Evolutionary conservation across 2,797 vertebrate genomes (phyloP), one percentile per base, ranked within the genome.

Genomic region (Spinibarbus caldwelli): DNA sequence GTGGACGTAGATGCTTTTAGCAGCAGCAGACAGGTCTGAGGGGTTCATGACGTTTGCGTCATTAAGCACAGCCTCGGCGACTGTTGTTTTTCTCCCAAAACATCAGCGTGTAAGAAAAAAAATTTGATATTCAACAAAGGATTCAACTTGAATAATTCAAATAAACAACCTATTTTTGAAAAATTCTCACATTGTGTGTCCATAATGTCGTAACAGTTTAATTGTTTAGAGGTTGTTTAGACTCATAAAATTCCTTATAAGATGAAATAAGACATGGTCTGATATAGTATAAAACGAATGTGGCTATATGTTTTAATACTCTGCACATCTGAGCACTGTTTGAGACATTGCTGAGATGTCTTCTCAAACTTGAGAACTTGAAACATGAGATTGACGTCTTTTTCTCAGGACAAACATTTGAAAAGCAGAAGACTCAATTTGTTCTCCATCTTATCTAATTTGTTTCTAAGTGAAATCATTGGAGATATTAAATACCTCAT

Each of bases 21-120:
- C 79, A 73, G 68, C 64, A 66, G 68, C 64, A 66, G 64, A 85
- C 83, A 86, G 67, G 76, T 84, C 86, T 88, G 83, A 85, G 71
- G 79, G 85, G 80, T 89, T 85, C 73, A 73, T 73, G 54, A 54
- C 31, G 64, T 47, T 82, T 76, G 78, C 80, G 21, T 85, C 77
- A 79, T 86, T 81, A 75, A 80, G 71, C 34, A 64, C 70, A 86
- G 47, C 52, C 79, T 83, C 45, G 3, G 15, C 26, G 21, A 76
- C 45, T 67, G 62, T 62, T 85, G 26, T 86, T 78, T 77, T 62
- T 36, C 70, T 86, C 77, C 36, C 49, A 59, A 68, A 88, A 68
- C 49, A 67, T 26, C 77, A 76, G 66, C 67, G 6, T 15, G 5
- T 49, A 57, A 41, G 41, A 31, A 85, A 66, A 78, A 38, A 52